Conservation (phyloP, 2,888 invertebrate species). For the Drosophila vallismaia region DNA sequence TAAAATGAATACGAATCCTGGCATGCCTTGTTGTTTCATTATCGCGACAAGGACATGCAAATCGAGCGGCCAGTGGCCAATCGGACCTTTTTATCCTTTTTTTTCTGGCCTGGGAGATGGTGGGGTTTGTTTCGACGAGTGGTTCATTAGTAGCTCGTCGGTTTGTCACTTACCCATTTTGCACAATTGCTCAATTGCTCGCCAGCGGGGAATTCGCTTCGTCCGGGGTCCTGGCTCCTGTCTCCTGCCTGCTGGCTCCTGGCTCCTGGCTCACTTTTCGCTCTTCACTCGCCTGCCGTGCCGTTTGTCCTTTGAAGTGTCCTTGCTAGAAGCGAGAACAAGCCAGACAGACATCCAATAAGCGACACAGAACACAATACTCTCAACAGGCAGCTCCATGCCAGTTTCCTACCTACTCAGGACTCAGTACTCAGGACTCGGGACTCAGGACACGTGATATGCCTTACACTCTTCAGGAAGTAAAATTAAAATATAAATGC, state of each 20-base stretch:
- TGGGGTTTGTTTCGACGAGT: slow-evolving; percentile 3
- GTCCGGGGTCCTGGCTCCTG: slow-evolving; percentile 9
- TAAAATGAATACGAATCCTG: no score
- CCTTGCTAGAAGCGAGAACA: slow-evolving; percentile 41
- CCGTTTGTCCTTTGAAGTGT: slow-evolving; percentile 5
- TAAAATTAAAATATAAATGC: no score
- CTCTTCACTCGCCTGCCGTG: neutral
- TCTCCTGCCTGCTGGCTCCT: slow-evolving; percentile 28
- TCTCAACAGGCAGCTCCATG: neutral
- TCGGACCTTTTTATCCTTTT: neutral
- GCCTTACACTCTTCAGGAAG: neutral
- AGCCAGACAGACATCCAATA: slow-evolving; percentile 34
- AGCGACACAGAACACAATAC: slow-evolving; percentile 3
- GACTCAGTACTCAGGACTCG: neutral
- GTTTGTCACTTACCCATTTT: slow-evolving; percentile 65
- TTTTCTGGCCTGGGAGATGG: neutral
- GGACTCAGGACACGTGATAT: no score
- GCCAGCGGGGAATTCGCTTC: slow-evolving; percentile 60
- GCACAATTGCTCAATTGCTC: slow-evolving; percentile 59
- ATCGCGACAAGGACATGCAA: neutral
- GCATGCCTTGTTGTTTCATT: neutral
- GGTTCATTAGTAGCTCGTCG: slow-evolving; percentile 14
- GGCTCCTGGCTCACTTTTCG: neutral
- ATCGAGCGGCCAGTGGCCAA: neutral
- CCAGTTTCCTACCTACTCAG: neutral